phyloP scores from a whole-genome alignment of 1,140 invertebrate species.

The Bombus sibiricus region DNA sequence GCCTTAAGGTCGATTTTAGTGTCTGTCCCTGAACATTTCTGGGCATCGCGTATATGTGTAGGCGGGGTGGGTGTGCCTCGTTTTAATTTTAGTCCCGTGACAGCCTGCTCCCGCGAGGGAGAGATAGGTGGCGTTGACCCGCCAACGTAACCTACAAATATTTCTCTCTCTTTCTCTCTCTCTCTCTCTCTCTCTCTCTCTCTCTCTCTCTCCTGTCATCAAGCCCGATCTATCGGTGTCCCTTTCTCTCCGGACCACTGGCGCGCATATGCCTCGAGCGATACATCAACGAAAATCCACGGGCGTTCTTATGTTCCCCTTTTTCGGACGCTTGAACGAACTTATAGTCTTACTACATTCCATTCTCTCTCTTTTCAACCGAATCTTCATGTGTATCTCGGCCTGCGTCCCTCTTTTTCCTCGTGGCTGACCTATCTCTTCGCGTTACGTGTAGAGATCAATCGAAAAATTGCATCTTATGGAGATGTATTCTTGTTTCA shows the following conservation, averaged over 20 bases:
- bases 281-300: constrained; percentile 75
- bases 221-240: constrained; percentile 5
- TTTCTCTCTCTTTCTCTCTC: constrained; percentile 66
- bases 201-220: constrained; percentile 53
- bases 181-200: constrained; percentile 62
- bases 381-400: not conserved
- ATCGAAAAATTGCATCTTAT: not conserved
- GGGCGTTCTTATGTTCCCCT: constrained; percentile 57
- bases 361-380: not conserved
- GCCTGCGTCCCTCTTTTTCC: not conserved
- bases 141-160: constrained; percentile 76
- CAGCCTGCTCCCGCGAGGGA: constrained; percentile 63
- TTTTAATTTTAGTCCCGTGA: constrained; percentile 80
- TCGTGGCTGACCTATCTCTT: constrained; percentile 13
- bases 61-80: constrained; percentile 65
- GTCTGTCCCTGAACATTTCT: constrained; percentile 41
- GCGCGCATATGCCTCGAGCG: constrained; percentile 48
- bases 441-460: not conserved
- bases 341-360: constrained; percentile 52
- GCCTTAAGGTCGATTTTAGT: constrained; percentile 45
- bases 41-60: constrained; percentile 38
- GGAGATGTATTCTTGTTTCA: not conserved
- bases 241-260: constrained; percentile 16
- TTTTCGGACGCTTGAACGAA: constrained; percentile 40
- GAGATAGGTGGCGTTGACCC: constrained; percentile 76